phyloP scores from a whole-genome alignment of 2,888 invertebrate species.

The Stenotaenia linearis region DNA sequence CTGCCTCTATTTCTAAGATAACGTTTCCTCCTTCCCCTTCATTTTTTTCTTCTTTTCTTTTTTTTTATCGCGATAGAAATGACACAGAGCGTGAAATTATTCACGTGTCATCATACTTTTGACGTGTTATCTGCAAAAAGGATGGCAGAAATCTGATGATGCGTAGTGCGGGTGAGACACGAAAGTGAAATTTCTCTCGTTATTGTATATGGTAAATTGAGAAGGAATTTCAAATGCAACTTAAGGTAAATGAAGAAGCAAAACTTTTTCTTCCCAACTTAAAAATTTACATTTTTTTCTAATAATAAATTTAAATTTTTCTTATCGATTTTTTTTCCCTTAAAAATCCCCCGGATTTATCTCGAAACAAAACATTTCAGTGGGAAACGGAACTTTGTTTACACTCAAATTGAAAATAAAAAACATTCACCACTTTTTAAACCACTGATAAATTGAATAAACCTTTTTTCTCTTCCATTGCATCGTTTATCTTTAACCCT shows the following conservation, averaged over 20 bases:
- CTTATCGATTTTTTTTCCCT: too few species aligned
- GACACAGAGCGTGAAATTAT: conserved; percentile 14
- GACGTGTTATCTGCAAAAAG: conserved; percentile 13
- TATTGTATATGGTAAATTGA: background rate
- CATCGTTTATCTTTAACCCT: too few species aligned
- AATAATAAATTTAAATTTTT: background rate
- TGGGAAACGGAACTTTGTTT: background rate
- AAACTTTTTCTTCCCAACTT: background rate
- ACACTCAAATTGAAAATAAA: background rate
- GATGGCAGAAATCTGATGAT: background rate
- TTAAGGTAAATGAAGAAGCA: background rate
- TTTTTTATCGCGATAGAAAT: conserved; percentile 2
- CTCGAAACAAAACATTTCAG: too few species aligned
- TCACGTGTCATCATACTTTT: conserved; percentile 12
- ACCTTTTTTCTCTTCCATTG: background rate
- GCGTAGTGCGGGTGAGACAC: background rate
- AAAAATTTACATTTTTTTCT: background rate
- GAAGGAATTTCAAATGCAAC: background rate
- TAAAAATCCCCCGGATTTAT: background rate
- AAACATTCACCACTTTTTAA: background rate
- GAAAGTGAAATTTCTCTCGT: background rate
- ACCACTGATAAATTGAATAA: background rate
- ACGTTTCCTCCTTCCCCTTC: background rate
- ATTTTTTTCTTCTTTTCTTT: background rate
- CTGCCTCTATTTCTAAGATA: conserved; percentile 1